Evolutionary conservation across 2,113 vertebrate species (phyloP), one percentile per base, ranked within the genome.

Genomic region (Ailurus styani): DNA sequence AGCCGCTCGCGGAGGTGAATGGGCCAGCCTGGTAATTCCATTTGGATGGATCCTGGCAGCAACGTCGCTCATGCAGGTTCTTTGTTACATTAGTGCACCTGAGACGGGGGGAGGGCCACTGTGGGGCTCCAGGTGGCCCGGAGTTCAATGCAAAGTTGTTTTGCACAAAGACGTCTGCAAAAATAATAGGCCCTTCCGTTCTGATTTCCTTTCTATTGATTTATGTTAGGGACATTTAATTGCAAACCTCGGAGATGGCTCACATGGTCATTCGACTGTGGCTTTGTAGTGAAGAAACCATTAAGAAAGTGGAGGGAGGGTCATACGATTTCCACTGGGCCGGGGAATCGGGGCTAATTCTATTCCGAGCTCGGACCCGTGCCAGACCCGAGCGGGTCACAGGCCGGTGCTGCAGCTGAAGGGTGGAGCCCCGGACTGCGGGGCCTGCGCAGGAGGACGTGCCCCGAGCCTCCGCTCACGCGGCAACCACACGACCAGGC

Each of bases 121-220:
- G 21, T 21, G 72, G 88, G 40, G 31, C 95, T 96, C 62, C 86
- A 55, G 97, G 98, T 95, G 96, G 68, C 40, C 78, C 72, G 60
- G 94, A 97, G 95, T 96, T 98, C 98, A 96, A 97, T 55, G 96
- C 50, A 72, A 96, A 98, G 97, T 92, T 95, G 79, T 95, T 96
- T 97, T 97, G 91, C 55, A 93, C 55, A 79, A 52, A 93, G 88
- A 64, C 75, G 92, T 93, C 94, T 95, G 91, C 81, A 98, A 96
- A 98, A 98, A 96, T 90, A 96, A 97, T 31, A 64, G 91, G 79
- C 92, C 98, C 98, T 98, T 98, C 96, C 97, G 97, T 93, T 98
- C 97, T 98, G 94, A 98, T 98, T 98, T 98, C 95, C 37, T 97
- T 95, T 98, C 97, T 98, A 98, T 98, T 95, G 98, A 99, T 98